Evolutionary conservation across 2,888 invertebrate species (phyloP).

Genomic region (Diarsia rubi): DNA sequence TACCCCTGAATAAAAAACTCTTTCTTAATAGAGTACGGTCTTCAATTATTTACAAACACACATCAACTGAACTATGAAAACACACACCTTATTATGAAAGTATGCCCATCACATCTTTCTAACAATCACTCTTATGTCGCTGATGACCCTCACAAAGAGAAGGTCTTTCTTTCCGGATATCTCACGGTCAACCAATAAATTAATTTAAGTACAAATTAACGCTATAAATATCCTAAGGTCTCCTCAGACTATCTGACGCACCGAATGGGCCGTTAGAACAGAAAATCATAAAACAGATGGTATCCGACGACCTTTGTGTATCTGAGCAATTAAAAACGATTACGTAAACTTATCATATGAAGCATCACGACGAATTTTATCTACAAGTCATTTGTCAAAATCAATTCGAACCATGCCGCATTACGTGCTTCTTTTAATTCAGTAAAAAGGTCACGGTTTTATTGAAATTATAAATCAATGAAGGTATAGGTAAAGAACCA

Average conservation of each 20-base stretch:
- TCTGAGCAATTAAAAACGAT: constrained; percentile 56
- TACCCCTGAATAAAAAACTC: background rate
- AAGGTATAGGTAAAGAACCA: constrained; percentile 23
- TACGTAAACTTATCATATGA: constrained; percentile 48
- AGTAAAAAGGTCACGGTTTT: constrained; percentile 55
- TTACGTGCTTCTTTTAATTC: constrained; percentile 34
- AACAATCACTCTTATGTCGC: background rate
- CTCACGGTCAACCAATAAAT: constrained; percentile 13
- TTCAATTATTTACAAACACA: background rate
- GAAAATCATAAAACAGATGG: constrained; percentile 49
- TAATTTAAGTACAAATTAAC: constrained; percentile 8
- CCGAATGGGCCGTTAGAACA: constrained; percentile 33
- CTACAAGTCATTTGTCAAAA: constrained; percentile 49
- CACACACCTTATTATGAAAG: background rate
- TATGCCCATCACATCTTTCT: background rate
- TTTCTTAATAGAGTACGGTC: background rate
- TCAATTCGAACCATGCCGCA: constrained; percentile 23
- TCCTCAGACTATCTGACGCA: constrained; percentile 28
- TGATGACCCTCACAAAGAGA: constrained; percentile 4
- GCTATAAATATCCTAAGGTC: constrained; percentile 37
- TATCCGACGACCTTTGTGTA: constrained; percentile 38
- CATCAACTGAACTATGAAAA: background rate
- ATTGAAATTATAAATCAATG: constrained; percentile 32
- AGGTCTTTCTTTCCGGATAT: background rate
- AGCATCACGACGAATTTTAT: constrained; percentile 47